Conservation (phyloP, 1,140 invertebrate species). For the Manduca sexta region DNA sequence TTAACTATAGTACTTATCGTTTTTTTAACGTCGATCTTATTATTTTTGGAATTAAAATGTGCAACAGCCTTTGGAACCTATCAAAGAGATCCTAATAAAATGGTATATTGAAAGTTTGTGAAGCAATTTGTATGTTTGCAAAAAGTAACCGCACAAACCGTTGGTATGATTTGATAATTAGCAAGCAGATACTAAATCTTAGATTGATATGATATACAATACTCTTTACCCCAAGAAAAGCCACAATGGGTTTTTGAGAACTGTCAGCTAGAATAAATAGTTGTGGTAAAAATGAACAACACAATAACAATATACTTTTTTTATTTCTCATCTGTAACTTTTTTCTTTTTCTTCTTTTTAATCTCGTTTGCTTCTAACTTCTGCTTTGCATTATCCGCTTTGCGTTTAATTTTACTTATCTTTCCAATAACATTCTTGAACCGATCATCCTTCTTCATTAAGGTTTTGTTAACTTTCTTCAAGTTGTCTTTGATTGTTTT, state of each 20-base stretch:
- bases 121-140: too few species aligned
- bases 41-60: not conserved
- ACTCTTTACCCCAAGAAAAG: too few species aligned
- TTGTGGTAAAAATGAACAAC: not conserved
- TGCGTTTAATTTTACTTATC: constrained; percentile 67
- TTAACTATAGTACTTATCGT: too few species aligned
- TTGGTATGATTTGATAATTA: too few species aligned
- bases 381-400: constrained; percentile 38
- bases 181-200: too few species aligned
- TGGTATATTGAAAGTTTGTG: too few species aligned
- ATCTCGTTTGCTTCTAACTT: constrained; percentile 2
- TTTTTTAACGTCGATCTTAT: not conserved
- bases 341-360: constrained; percentile 40
- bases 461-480: constrained; percentile 60
- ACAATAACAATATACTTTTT: constrained; percentile 9
- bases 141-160: too few species aligned
- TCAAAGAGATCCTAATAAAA: too few species aligned
- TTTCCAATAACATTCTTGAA: constrained; percentile 73
- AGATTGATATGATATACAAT: too few species aligned
- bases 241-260: too few species aligned
- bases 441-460: constrained; percentile 66
- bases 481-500: constrained; percentile 46
- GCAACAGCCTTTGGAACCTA: too few species aligned
- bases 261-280: too few species aligned
- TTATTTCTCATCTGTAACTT: constrained; percentile 31